These are phyloP conservation scores for Protobothrops flavoviridis DNA, from an alignment of 2,113 vertebrate species.

Conservation along the genomic window DNA sequence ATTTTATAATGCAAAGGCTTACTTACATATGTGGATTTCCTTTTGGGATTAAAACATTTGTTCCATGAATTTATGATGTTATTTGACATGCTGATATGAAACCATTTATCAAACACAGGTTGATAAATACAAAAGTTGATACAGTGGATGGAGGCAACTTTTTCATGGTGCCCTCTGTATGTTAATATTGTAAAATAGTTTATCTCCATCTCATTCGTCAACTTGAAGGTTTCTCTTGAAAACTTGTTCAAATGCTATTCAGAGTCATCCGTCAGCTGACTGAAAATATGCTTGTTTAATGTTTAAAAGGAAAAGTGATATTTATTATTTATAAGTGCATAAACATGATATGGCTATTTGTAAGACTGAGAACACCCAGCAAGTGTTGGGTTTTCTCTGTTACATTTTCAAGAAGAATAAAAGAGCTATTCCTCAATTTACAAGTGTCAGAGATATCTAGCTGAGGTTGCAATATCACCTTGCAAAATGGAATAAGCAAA, in stretches of 20 bases:
- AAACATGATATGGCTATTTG: constrained; percentile 18
- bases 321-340: constrained; percentile 23
- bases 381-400: constrained; percentile 8
- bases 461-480: constrained; percentile 24
- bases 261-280: constrained; percentile 5
- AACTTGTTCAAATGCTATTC: constrained; percentile 25
- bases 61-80: constrained; percentile 18
- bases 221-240: constrained; percentile 12
- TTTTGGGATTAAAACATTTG: background rate
- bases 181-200: background rate
- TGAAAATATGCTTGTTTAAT: background rate
- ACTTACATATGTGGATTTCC: too few relatives aligned
- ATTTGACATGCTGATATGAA: background rate
- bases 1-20: background rate
- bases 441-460: constrained; percentile 20
- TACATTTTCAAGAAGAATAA: constrained; percentile 27
- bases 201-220: background rate
- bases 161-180: rapidly evolving
- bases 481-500: constrained; percentile 10
- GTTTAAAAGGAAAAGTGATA: background rate
- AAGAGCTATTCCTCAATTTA: constrained; percentile 33
- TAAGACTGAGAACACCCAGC: background rate
- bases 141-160: constrained; percentile 16
- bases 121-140: background rate
- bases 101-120: background rate